Percentiles rank a stretch among this genome's conserved stretches.
These are phyloP conservation scores for Drosophila diplacantha DNA, from an alignment of 2,888 invertebrate species.

Conservation along the genomic window DNA sequence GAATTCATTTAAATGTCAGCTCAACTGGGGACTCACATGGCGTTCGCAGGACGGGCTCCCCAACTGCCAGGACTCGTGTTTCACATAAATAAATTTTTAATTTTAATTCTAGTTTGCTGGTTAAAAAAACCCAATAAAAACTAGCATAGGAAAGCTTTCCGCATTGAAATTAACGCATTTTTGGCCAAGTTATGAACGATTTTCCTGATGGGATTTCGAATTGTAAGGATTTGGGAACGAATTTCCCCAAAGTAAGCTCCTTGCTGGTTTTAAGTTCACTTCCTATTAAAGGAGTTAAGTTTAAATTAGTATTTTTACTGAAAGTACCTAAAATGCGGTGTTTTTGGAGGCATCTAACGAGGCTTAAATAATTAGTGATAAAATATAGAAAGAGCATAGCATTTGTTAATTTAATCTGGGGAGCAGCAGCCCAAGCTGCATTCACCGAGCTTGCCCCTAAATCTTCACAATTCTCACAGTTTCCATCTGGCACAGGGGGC, in stretches of 20 bases:
- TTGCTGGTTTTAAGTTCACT: neutral
- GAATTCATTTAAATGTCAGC: constrained; percentile 31
- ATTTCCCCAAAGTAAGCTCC: too few species aligned
- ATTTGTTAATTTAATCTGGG: constrained; percentile 41
- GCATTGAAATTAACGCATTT: neutral
- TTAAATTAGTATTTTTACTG: neutral
- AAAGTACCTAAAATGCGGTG: too few species aligned
- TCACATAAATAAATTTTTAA: neutral
- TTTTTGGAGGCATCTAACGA: neutral
- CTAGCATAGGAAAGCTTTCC: neutral
- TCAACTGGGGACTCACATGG: constrained; percentile 8
- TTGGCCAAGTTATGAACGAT: neutral
- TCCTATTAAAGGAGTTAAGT: neutral
- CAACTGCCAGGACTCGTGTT: neutral
- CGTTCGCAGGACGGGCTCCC: neutral
- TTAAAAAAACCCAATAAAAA: neutral
- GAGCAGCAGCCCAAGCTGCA: constrained; percentile 3
- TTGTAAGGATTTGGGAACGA: neutral
- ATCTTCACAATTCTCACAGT: constrained; percentile 41
- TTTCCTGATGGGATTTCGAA: neutral
- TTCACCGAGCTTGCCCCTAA: constrained; percentile 33
- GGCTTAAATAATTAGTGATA: neutral
- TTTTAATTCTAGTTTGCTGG: neutral
- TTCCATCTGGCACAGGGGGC: constrained; percentile 20
- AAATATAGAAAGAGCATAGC: neutral